phyloP scores from a whole-genome alignment of 2,888 invertebrate genomes.

The Caenorhabditis sp. region DNA sequence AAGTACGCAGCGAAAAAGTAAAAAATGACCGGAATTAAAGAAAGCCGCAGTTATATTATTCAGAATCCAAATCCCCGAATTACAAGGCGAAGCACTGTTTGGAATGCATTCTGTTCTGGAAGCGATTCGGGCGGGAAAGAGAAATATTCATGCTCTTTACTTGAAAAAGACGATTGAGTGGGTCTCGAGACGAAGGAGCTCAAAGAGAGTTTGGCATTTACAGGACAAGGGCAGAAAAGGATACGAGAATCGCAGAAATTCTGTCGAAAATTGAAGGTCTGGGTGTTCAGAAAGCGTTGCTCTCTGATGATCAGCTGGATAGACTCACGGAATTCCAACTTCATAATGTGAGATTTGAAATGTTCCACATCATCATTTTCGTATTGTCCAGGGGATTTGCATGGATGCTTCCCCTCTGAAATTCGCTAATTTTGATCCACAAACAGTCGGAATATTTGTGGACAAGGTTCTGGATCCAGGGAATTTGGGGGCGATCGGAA shows the following conservation, averaged over 20 bases:
- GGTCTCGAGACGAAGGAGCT: too few species aligned
- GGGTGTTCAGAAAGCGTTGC: conserved; percentile 24
- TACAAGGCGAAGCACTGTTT: conserved; percentile 67
- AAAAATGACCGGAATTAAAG: too few species aligned
- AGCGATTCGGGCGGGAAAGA: conserved; percentile 55
- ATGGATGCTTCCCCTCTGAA: conserved; percentile 58
- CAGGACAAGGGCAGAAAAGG: conserved; percentile 56
- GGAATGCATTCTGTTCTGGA: conserved; percentile 69
- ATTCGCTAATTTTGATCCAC: conserved; percentile 25
- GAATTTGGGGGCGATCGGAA: conserved; percentile 70
- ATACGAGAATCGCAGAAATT: conserved; percentile 55
- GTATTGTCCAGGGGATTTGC: conserved; percentile 66
- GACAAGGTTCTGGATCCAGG: conserved; percentile 73
- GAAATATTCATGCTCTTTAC: conserved; percentile 56
- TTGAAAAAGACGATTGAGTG: conserved; percentile 60
- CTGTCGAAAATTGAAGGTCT: conserved; percentile 32
- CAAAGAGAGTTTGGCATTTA: too few species aligned
- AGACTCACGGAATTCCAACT: conserved; percentile 68
- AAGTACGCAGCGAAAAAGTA: conserved; percentile 62
- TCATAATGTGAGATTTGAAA: conserved; percentile 63
- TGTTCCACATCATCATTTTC: too few species aligned
- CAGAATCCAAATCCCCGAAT: conserved; percentile 57
- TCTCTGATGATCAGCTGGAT: conserved; percentile 66
- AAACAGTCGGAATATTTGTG: conserved; percentile 51
- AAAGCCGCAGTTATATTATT: too few species aligned